Conservation (phyloP, 2,113 vertebrate species). For the Stercorarius parasiticus region DNA sequence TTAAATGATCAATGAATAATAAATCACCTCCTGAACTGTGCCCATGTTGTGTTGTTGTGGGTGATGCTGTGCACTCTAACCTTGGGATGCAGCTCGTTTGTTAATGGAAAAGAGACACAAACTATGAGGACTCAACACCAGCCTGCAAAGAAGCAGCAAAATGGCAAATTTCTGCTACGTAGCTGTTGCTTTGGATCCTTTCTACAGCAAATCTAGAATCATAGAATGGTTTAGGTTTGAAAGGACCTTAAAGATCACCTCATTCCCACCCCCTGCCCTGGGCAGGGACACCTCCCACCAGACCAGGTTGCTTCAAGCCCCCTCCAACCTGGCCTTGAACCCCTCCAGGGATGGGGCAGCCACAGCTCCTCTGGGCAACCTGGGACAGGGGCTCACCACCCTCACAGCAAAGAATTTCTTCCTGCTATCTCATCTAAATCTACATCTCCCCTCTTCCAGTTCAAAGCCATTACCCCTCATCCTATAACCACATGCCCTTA, state of each 20-base stretch:
- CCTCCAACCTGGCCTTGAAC: not conserved
- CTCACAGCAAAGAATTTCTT: not conserved
- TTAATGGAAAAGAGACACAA: not conserved
- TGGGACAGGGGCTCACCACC: not conserved
- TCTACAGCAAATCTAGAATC: not conserved
- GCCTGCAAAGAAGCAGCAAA: not conserved
- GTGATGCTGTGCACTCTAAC: not conserved
- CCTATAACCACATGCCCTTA: not conserved
- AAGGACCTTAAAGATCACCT: not conserved
- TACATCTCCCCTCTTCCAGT: not conserved
- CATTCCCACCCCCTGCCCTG: not conserved
- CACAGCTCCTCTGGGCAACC: not conserved
- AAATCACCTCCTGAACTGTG: not conserved
- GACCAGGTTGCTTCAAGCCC: not conserved
- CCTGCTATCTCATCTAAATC: not conserved
- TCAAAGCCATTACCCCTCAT: not conserved
- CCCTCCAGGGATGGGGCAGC: not conserved
- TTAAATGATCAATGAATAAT: constrained; percentile 40
- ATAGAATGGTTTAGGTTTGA: not conserved
- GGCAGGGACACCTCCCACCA: not conserved
- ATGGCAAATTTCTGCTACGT: not conserved
- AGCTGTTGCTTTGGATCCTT: not conserved
- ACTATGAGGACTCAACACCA: not conserved
- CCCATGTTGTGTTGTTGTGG: not conserved
- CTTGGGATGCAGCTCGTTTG: not conserved